Base-by-base conservation (phyloP, 2,797 vertebrate species). In the Brachyrhaphis roseni region DNA sequence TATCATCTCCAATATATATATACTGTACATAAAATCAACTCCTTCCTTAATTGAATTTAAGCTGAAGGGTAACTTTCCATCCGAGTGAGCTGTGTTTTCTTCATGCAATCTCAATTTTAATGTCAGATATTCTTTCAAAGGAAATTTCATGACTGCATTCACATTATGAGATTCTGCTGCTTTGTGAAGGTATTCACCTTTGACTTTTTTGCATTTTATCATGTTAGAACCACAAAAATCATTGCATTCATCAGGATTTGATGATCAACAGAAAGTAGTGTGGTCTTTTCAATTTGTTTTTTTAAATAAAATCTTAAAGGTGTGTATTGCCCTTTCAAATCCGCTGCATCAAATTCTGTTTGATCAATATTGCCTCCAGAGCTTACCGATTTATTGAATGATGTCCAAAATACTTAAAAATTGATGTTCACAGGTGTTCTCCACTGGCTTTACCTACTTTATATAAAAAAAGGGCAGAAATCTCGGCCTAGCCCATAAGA, bases 21-120 rank as follows among this genome's bases (percentile, higher is more conserved):
- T 57, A 13, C 7, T 47, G 5, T 1, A 62, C 31, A 62, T 62
- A 62, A 41, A 45, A 82, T 79, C 59, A 78, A 41, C 31, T 46
- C 11, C 23, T 28, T 68, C 77, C 74, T 89, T 87, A 78, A 88
- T 77, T 41, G 11, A 20, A 64, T 18, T 81, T 43, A 20, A 76
- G 31, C 18, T 83, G 57, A 73, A 75, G 34, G 77, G 82, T 51
- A 87, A 59, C 5, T 55, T 0, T 41, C 51, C n/a, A 10, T 46
- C n/a, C 3, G 3, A 10, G 18, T 66, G 20, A 23, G 36, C 16
- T 3, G 34, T 11, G 2, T 39, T 10, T 66, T 66, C 12, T 39
- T 39, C 5, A 11, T 39, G 34, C 34, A 66, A 39, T 20, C 34
- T 34, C 8, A 66, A 3, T 39, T 64, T 64, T 18, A 34, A 64